phyloP scores from a whole-genome alignment of 30 jellyfish, hydroid and myxozoan species.

The Hydractinia symbiolongicarpus region DNA sequence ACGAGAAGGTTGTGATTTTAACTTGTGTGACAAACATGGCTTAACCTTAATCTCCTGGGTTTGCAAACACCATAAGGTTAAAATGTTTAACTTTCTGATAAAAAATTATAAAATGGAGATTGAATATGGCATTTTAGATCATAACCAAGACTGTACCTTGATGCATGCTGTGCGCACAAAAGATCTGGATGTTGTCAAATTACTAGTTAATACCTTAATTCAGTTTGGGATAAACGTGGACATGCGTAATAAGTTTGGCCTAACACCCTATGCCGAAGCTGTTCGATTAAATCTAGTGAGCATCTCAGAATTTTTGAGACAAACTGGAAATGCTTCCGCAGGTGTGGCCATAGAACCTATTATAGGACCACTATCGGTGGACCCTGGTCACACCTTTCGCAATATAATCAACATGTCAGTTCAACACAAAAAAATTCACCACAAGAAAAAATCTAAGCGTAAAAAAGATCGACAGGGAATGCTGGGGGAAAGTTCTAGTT shows the following conservation, averaged over 20 bases:
- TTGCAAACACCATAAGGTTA: constrained; percentile 40
- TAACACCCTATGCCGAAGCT: constrained; percentile 73
- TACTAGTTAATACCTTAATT: constrained; percentile 30
- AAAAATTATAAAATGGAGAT: constrained; percentile 39
- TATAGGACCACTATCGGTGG: neutral
- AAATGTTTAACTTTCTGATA: constrained; percentile 27
- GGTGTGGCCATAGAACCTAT: constrained; percentile 5
- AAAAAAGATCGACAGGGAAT: too few relatives aligned
- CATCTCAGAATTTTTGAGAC: constrained; percentile 29
- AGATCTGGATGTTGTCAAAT: constrained; percentile 31
- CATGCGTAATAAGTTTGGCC: constrained; percentile 37
- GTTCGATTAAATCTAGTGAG: constrained; percentile 36
- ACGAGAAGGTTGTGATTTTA: constrained; percentile 49
- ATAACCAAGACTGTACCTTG: constrained; percentile 43
- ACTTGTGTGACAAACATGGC: constrained; percentile 35
- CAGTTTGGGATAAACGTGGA: constrained; percentile 49
- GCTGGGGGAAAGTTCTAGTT: too few relatives aligned
- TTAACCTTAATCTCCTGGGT: constrained; percentile 49
- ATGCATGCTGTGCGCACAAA: constrained; percentile 74
- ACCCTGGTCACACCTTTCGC: too few relatives aligned
- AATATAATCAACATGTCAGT: too few relatives aligned
- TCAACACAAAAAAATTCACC: too few relatives aligned
- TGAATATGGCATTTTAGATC: constrained; percentile 41
- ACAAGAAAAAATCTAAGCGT: too few relatives aligned
- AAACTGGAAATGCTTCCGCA: constrained; percentile 43